phyloP scores from a whole-genome alignment of 2,888 invertebrate species.

The Molorchus minor region DNA sequence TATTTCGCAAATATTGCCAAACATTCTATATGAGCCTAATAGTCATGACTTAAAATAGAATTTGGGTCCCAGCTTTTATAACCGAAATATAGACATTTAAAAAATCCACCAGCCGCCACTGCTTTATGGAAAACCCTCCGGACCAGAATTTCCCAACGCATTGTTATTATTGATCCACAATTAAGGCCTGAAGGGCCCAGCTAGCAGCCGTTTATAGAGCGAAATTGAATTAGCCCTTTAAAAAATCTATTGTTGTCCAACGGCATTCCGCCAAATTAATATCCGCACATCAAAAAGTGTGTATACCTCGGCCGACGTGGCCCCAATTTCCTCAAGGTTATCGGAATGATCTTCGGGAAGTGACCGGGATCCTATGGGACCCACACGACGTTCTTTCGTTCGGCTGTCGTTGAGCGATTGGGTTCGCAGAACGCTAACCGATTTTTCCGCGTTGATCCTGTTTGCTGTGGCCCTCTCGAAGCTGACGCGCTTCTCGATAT shows the following conservation, averaged over 20 bases:
- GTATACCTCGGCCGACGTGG: constrained; percentile 31
- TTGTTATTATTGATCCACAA: too few species aligned
- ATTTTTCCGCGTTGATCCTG: constrained; percentile 19
- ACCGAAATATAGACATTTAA: too few species aligned
- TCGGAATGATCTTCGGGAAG: constrained; percentile 39
- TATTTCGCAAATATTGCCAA: too few species aligned
- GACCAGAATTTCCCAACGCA: too few species aligned
- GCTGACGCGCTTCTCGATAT: constrained; percentile 50
- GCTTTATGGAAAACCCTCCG: too few species aligned
- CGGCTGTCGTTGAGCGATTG: constrained; percentile 39
- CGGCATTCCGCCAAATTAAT: background rate
- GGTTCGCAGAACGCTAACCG: constrained; percentile 29
- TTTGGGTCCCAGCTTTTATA: too few species aligned
- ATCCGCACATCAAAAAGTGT: background rate
- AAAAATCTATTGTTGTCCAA: background rate
- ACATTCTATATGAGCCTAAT: too few species aligned
- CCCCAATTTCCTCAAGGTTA: constrained; percentile 36
- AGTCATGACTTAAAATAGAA: too few species aligned
- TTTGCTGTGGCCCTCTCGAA: constrained; percentile 46
- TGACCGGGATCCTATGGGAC: constrained; percentile 22
- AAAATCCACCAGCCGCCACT: too few species aligned
- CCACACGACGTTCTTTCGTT: constrained; percentile 14
- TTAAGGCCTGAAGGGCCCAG: too few species aligned
- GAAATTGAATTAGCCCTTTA: background rate
- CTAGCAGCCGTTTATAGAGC: too few species aligned